These are phyloP conservation scores for Augochlorella aurata DNA, from an alignment of 2,888 invertebrate species.

Conservation along the genomic window DNA sequence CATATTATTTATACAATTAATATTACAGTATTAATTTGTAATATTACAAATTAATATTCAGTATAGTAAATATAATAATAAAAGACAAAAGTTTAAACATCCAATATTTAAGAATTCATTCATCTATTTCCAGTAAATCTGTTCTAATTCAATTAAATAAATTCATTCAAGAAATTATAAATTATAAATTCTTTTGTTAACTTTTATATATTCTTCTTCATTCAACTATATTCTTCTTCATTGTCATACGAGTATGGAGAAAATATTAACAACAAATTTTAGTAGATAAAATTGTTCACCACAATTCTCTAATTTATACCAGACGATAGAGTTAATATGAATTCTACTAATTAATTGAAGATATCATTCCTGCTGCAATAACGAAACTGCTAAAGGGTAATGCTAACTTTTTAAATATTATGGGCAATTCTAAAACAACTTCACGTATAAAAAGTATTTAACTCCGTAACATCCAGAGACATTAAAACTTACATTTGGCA, in stretches of 20 bases:
- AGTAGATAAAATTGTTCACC: background rate
- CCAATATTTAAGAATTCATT: too few species aligned
- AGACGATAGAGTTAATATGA: background rate
- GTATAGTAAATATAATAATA: background rate
- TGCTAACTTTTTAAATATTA: conserved; percentile 2
- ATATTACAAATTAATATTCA: too few species aligned
- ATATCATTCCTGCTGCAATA: background rate
- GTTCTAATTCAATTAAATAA: background rate
- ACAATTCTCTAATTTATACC: background rate
- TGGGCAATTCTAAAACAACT: conserved; percentile 5
- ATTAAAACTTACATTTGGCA: conserved; percentile 10
- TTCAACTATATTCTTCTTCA: background rate
- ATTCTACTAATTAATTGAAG: background rate
- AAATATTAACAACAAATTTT: background rate
- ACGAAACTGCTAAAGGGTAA: background rate
- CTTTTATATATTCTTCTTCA: too few species aligned
- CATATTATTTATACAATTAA: too few species aligned
- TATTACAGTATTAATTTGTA: too few species aligned
- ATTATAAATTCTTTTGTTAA: background rate
- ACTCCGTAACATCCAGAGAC: conserved; percentile 1
- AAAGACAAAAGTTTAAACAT: background rate
- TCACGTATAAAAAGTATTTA: background rate
- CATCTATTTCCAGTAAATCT: too few species aligned
- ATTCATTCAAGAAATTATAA: background rate
- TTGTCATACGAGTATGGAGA: background rate